These are phyloP conservation scores for Digitonthophagus gazella DNA, from an alignment of 2,888 invertebrate genomes.

Conservation along the genomic window DNA sequence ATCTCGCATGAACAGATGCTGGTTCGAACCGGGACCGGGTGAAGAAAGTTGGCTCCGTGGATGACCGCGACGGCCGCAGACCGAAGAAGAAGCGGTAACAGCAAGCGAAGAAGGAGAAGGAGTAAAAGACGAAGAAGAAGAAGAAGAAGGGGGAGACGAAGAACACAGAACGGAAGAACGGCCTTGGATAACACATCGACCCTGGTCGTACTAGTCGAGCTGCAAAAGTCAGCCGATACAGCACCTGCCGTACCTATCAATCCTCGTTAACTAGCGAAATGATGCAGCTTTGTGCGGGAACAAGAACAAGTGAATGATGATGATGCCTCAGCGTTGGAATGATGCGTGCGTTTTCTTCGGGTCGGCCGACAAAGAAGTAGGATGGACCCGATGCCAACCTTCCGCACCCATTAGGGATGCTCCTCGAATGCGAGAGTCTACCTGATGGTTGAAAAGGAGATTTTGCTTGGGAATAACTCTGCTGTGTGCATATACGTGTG, in stretches of 20 bases:
- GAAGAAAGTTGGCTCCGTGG: neutral
- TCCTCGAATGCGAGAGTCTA: neutral
- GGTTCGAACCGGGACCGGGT: neutral
- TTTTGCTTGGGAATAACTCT: neutral
- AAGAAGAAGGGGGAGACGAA: neutral
- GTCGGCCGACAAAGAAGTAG: constrained; percentile 11
- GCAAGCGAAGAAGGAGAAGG: neutral
- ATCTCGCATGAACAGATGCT: neutral
- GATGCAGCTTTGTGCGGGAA: constrained; percentile 27
- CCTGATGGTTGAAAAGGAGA: neutral
- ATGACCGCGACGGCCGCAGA: neutral
- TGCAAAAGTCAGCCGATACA: constrained; percentile 33
- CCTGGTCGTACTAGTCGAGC: constrained; percentile 33
- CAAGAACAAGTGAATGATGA: constrained; percentile 29
- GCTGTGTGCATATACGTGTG: too few species aligned
- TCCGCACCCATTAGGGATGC: neutral
- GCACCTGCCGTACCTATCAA: constrained; percentile 34
- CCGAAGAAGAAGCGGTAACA: neutral
- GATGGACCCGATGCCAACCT: neutral
- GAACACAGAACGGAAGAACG: constrained; percentile 27
- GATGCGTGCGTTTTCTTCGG: constrained; percentile 22
- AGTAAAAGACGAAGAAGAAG: neutral
- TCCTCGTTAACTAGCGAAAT: constrained; percentile 32
- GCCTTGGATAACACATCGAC: constrained; percentile 35
- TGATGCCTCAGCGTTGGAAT: constrained; percentile 17